A percentile compares a stretch with the other conserved stretches of the same genome.
These are phyloP conservation scores for Petromus typicus DNA, from an alignment of 2,113 vertebrate genomes.

Conservation along the genomic window DNA sequence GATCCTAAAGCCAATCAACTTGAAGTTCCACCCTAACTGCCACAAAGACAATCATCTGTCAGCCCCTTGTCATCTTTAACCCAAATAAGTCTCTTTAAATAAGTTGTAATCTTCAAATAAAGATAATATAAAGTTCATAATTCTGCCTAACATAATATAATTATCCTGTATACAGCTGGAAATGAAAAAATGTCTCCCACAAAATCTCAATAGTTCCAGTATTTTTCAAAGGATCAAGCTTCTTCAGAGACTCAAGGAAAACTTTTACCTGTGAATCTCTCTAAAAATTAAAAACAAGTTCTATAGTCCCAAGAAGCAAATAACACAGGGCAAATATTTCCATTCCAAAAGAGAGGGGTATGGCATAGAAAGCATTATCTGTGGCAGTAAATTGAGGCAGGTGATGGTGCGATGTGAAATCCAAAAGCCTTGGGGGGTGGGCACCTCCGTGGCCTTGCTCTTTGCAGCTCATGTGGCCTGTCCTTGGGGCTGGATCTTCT, in stretches of 20 bases:
- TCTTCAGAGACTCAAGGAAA: not conserved
- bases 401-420: not conserved
- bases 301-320: not conserved
- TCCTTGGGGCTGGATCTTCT: not conserved
- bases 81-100: not conserved
- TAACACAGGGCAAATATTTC: not conserved
- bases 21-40: not conserved
- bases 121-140: not conserved
- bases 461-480: not conserved
- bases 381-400: not conserved
- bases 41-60: not conserved
- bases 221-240: not conserved
- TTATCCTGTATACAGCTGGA: not conserved
- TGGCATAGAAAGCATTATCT: not conserved
- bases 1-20: not conserved
- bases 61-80: not conserved
- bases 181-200: not conserved
- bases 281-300: not conserved
- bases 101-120: not conserved
- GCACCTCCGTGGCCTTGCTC: not conserved
- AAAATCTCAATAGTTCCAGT: not conserved
- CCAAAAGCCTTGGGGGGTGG: not conserved
- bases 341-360: not conserved
- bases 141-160: not conserved
- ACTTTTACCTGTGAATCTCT: not conserved